A percentile compares a stretch with the other conserved stretches of the same genome.
phyloP scores from a whole-genome alignment of 1,140 invertebrate genomes.

The Drosophila truncata region DNA sequence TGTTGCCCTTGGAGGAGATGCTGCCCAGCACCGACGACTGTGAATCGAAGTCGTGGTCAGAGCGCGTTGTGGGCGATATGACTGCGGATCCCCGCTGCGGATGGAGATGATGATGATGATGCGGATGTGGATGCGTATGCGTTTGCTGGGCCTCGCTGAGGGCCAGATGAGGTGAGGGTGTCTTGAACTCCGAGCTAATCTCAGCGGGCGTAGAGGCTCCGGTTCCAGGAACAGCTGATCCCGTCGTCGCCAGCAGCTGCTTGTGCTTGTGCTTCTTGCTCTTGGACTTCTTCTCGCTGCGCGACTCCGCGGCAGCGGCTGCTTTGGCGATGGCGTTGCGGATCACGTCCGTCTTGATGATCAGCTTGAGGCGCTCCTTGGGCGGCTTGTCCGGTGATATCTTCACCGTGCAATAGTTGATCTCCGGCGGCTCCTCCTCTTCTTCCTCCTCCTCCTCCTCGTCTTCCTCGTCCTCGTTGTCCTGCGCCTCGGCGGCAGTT shows the following conservation, averaged over 20 bases:
- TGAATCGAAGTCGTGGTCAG: conserved; percentile 83
- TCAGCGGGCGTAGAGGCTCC: conserved; percentile 46
- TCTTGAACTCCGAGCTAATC: conserved; percentile 85
- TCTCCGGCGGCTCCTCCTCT: conserved; percentile 84
- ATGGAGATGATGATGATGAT: conserved; percentile 35
- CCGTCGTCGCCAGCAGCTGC: conserved; percentile 71
- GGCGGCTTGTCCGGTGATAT: conserved; percentile 86
- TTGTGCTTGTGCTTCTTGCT: conserved; percentile 84
- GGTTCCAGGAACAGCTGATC: conserved; percentile 22
- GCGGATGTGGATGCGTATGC: conserved; percentile 35
- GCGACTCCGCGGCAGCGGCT: conserved; percentile 64
- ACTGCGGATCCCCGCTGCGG: conserved; percentile 55
- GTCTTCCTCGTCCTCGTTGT: conserved; percentile 59
- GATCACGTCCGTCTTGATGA: conserved; percentile 84
- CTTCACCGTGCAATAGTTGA: conserved; percentile 85
- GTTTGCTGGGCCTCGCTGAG: conserved; percentile 72
- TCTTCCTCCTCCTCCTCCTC: conserved; percentile 75
- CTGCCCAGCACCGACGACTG: conserved; percentile 84
- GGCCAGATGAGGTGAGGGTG: conserved; percentile 86
- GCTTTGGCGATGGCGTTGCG: conserved; percentile 81
- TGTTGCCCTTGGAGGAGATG: conserved; percentile 83
- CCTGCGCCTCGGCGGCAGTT: conserved; percentile 12
- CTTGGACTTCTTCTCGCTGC: conserved; percentile 81
- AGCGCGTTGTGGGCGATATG: conserved; percentile 71
- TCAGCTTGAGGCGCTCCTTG: conserved; percentile 81